These are phyloP conservation scores for Pandion haliaetus DNA, from an alignment of 2,113 vertebrate species.

Conservation along the genomic window DNA sequence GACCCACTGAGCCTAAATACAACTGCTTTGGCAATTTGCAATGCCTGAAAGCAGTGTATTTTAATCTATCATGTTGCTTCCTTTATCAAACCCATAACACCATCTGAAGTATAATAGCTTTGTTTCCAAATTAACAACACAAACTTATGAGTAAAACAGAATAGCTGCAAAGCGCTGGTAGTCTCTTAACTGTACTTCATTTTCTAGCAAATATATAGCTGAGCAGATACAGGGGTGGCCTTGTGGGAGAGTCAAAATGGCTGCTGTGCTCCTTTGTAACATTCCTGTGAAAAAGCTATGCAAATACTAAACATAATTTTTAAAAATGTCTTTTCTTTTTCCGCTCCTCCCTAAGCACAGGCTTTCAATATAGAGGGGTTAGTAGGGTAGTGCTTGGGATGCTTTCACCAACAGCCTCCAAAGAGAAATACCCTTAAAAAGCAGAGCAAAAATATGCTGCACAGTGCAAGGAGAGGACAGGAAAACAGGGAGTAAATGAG, in stretches of 20 bases:
- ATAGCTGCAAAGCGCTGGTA: neutral
- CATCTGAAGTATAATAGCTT: neutral
- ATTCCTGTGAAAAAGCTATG: neutral
- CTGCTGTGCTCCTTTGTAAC: neutral
- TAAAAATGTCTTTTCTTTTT: neutral
- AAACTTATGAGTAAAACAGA: neutral
- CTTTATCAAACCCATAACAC: neutral
- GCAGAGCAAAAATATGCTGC: neutral
- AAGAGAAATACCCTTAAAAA: neutral
- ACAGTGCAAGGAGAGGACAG: neutral
- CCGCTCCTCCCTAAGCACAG: neutral
- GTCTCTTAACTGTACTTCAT: neutral
- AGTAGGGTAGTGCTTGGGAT: neutral
- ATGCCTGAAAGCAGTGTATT: neutral
- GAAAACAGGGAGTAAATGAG: neutral
- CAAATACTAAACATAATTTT: neutral
- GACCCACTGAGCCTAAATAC: neutral
- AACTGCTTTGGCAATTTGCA: neutral
- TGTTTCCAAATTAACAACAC: constrained; percentile 34
- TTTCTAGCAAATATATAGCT: neutral
- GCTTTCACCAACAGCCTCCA: neutral
- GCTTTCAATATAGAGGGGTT: neutral
- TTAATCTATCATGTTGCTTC: neutral
- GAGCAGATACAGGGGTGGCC: neutral
- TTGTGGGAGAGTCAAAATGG: neutral